Evolutionary conservation across 2,888 invertebrate species (phyloP).

Genomic region (Octonoba sinensis): DNA sequence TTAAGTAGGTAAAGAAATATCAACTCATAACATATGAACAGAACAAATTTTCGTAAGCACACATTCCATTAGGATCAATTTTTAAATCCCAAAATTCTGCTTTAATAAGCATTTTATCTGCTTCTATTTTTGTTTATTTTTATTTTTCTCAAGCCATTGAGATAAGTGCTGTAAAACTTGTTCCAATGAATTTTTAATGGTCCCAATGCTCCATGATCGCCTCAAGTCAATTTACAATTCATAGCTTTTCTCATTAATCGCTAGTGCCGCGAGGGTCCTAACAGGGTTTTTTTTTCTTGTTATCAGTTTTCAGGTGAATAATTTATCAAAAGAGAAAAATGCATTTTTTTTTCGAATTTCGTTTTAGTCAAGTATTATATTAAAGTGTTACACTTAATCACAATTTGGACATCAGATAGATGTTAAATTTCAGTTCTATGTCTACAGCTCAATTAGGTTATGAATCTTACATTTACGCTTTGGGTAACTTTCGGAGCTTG

Average conservation of each 20-base stretch:
- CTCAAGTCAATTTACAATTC: constrained; percentile 17
- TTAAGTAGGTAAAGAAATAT: too few relatives aligned
- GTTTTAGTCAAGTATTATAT: too few relatives aligned
- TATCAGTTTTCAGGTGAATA: too few relatives aligned
- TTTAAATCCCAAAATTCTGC: neutral
- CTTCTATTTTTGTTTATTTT: constrained; percentile 1
- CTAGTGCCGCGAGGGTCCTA: neutral
- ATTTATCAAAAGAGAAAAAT: too few relatives aligned
- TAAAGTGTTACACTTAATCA: too few relatives aligned
- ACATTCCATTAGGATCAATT: constrained; percentile 6
- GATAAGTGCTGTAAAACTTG: neutral
- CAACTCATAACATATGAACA: too few relatives aligned
- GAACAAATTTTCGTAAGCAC: neutral
- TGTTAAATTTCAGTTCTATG: too few relatives aligned
- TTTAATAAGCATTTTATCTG: constrained; percentile 10
- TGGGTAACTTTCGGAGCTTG: too few relatives aligned
- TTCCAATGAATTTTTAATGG: constrained; percentile 23
- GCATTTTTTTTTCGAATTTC: too few relatives aligned
- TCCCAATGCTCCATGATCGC: neutral
- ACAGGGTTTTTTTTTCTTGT: neutral
- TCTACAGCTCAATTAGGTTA: too few relatives aligned
- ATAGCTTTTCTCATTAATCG: constrained; percentile 14
- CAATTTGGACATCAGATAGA: too few relatives aligned
- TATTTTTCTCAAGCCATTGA: neutral
- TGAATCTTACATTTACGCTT: too few relatives aligned